A percentile compares a stretch with the other conserved stretches of the same genome.
phyloP scores from a whole-genome alignment of 2,113 vertebrate species.

The Elaphurus davidianus region DNA sequence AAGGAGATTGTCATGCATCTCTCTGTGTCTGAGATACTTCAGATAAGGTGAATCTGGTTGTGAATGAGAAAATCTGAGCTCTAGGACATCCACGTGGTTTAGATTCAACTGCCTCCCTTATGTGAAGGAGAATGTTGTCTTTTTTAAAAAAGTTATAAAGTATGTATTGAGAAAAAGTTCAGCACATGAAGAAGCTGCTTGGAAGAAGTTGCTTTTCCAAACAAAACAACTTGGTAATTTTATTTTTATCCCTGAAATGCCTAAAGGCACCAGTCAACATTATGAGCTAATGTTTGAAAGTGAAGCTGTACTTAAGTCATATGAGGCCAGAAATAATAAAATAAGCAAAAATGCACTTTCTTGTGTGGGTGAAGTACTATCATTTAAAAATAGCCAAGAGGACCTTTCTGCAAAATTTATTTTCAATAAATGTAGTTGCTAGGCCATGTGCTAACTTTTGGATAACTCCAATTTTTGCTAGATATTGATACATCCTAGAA shows the following conservation, averaged over 20 bases:
- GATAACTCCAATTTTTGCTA: not conserved
- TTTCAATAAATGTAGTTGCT: conserved; percentile 15
- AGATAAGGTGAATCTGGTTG: not conserved
- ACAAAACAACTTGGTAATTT: conserved; percentile 54
- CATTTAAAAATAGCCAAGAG: conserved; percentile 43
- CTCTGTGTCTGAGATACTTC: not conserved
- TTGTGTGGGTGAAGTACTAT: not conserved
- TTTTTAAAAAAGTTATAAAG: conserved; percentile 44
- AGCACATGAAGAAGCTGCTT: not conserved
- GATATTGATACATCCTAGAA: not conserved
- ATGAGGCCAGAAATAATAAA: conserved; percentile 15
- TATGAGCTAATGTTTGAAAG: conserved; percentile 35
- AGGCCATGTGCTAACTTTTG: not conserved
- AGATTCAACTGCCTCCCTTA: not conserved
- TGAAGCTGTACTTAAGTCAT: conserved; percentile 38
- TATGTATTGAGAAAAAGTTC: conserved; percentile 44
- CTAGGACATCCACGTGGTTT: not conserved
- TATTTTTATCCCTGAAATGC: conserved; percentile 61
- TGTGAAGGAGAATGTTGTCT: not conserved
- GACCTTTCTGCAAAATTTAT: conserved; percentile 18
- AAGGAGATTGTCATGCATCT: not conserved
- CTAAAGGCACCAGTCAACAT: conserved; percentile 32
- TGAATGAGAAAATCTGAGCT: not conserved
- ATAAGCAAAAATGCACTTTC: conserved; percentile 9
- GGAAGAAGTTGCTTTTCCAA: conserved; percentile 50